A percentile compares a stretch with the other conserved stretches of the same genome.
phyloP scores from a whole-genome alignment of 2,797 vertebrate genomes.

The Lagorchestes hirsutus region DNA sequence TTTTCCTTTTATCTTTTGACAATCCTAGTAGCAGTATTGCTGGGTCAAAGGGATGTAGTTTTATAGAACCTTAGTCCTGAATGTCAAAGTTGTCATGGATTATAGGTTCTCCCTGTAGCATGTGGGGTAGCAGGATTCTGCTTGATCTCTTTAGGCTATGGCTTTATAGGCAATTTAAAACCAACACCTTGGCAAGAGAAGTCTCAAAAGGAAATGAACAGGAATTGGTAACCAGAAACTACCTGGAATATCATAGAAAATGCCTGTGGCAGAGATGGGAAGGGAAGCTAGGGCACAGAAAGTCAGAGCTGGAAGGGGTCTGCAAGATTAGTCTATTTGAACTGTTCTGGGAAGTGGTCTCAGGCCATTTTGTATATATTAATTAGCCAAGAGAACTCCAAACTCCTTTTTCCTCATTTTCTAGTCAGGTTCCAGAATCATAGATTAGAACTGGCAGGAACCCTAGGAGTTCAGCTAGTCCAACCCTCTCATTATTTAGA shows the following conservation, averaged over 20 bases:
- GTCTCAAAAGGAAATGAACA: background rate
- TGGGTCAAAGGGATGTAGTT: background rate
- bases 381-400: background rate
- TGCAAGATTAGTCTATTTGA: background rate
- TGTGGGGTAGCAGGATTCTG: background rate
- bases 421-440: background rate
- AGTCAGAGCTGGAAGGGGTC: background rate
- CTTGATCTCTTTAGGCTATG: background rate
- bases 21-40: background rate
- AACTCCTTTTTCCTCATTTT: background rate
- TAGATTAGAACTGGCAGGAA: background rate
- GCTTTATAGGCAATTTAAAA: background rate
- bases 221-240: background rate
- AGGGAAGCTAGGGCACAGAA: background rate
- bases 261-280: background rate
- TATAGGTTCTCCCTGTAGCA: background rate
- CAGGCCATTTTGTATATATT: background rate
- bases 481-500: background rate
- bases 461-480: background rate
- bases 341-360: background rate
- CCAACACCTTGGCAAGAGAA: background rate
- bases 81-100: background rate
- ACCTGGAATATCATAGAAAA: background rate
- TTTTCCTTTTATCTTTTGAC: background rate
- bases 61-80: background rate